A percentile compares a stretch with the other conserved stretches of the same genome.
These are phyloP conservation scores for Brienomyrus longianalis DNA, from an alignment of 2,113 vertebrate genomes.

Conservation along the genomic window DNA sequence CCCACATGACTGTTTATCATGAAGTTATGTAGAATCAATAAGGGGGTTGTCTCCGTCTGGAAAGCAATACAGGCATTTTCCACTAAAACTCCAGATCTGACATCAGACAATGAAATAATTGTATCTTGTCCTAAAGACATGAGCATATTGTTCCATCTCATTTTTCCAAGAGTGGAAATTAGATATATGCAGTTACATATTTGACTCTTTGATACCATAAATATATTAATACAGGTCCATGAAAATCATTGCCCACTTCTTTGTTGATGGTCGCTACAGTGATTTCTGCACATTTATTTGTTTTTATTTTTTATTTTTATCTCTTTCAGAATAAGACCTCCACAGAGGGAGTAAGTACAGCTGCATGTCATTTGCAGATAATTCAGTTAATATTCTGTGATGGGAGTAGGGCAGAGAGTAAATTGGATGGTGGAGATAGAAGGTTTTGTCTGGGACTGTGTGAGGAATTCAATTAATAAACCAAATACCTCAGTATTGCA, in stretches of 20 bases:
- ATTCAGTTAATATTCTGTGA: neutral
- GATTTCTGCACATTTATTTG: neutral
- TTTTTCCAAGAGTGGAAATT: neutral
- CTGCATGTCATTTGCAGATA: neutral
- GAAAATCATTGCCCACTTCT: neutral
- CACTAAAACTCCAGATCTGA: neutral
- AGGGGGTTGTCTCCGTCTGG: neutral
- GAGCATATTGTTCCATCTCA: neutral
- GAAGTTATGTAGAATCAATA: neutral
- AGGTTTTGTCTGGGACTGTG: neutral
- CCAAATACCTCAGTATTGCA: neutral
- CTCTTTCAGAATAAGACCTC: conserved; percentile 62
- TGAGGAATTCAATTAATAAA: neutral
- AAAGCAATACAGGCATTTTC: neutral
- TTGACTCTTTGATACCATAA: neutral
- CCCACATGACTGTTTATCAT: neutral
- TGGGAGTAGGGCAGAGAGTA: neutral
- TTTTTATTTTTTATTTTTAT: conserved; percentile 30
- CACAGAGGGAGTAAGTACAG: conserved; percentile 62
- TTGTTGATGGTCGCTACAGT: neutral
- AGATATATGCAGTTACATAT: neutral
- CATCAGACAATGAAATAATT: neutral
- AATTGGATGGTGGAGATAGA: neutral
- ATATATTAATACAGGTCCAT: neutral
- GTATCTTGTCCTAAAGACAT: neutral